Base-by-base conservation (phyloP, 2,797 vertebrate genomes). In the Benthosema pterotum region DNA sequence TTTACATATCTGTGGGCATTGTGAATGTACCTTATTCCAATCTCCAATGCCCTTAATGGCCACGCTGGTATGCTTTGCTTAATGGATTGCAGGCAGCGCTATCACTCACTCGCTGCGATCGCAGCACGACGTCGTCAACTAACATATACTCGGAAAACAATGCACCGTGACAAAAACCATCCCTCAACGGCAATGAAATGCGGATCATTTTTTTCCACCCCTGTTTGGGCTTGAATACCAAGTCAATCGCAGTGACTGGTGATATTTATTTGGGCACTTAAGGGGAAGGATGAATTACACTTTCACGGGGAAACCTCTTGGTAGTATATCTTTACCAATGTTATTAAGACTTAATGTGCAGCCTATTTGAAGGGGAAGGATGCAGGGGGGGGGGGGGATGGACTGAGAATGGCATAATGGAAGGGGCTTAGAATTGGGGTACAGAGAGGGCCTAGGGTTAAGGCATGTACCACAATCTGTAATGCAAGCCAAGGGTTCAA, bases 281-380 rank as follows among this genome's bases (percentile, higher is more conserved):
- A 57, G 49, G 18, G 15, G n/a, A 52, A 62, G 64, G 57, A 74
- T 69, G 60, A 79, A 86, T 81, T 69, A 25, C 42, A 25, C 25
- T 66, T 28, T 60, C 22, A 32, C 48, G 48, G 46, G 53, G 15
- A n/a, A 25, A 42, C 58, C 71, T 83, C 86, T 80, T 78, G 65
- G 68, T 71, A 58, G 60, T 71, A 57, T 59, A 67, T 83, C 72
- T 83, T 78, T 80, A 56, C 17, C 58, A 73, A 55, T 45, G 68
- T 74, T 81, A 77, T 88, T 80, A 85, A 67, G 60, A 65, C 77
- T 76, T 85, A 86, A 85, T 86, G 76, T 70, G n/a, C n/a, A 57
- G 60, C 13, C 56, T 69, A 28, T 69, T 72, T 18, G 62, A 65
- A 52, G 59, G 57, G 49, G 57, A 65, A 42, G 17, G 51, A 69